These are phyloP conservation scores for Tilapia sparmanii DNA, from an alignment of 2,113 vertebrate species.

Conservation along the genomic window DNA sequence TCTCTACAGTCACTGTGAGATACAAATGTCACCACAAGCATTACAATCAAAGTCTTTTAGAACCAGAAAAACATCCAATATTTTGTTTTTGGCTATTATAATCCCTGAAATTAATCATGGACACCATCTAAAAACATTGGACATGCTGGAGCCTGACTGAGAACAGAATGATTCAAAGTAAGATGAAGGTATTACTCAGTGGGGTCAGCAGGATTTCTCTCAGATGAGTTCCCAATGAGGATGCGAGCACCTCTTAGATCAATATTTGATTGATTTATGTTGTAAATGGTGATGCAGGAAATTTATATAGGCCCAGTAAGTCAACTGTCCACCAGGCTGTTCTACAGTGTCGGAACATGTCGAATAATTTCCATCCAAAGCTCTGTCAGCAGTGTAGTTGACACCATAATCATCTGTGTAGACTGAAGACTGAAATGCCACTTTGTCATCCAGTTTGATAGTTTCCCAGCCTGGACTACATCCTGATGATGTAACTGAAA, in stretches of 20 bases:
- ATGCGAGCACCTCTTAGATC: not conserved
- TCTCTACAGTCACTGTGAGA: no score
- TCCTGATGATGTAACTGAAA: no score
- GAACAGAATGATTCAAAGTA: not conserved
- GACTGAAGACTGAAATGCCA: not conserved
- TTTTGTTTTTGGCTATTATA: no score
- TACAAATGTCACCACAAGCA: no score
- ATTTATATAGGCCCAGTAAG: not conserved
- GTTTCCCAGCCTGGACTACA: not conserved
- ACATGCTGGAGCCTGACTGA: not conserved
- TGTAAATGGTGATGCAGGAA: not conserved
- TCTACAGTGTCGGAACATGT: no score
- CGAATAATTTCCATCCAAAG: not conserved
- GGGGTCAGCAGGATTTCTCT: not conserved
- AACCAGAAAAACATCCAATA: no score
- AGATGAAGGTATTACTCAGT: not conserved
- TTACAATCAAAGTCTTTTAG: no score
- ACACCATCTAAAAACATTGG: no score
- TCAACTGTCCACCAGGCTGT: not conserved
- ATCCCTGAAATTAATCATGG: no score
- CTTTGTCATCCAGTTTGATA: not conserved
- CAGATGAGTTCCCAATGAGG: not conserved
- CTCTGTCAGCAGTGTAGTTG: rapidly evolving
- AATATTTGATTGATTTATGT: rapidly evolving
- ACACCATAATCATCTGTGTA: rapidly evolving